Conservation (phyloP, 1,140 invertebrate species). For the Drosophila murphyi region DNA sequence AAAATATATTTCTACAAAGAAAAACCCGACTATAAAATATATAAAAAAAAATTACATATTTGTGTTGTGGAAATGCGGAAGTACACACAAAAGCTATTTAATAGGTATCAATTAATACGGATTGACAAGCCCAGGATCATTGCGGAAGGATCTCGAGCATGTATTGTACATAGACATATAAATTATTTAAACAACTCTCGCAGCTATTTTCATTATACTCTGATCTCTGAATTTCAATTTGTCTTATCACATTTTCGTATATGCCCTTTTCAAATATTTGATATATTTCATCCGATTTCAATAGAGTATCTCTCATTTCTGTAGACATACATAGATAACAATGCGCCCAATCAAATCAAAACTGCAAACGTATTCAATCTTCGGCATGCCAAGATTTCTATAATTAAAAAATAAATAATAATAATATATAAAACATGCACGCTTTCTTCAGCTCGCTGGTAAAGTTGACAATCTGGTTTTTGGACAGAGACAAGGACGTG, state of each 20-base stretch:
- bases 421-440: background rate
- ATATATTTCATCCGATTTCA: too few relatives aligned
- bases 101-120: background rate
- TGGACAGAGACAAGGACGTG: too few relatives aligned
- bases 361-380: background rate
- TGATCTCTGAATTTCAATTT: background rate
- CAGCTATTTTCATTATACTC: slow-evolving; percentile 15
- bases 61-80: background rate
- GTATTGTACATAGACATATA: background rate
- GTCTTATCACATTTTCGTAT: slow-evolving; percentile 20
- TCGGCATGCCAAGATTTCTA: slow-evolving; percentile 3
- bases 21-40: slow-evolving; percentile 2
- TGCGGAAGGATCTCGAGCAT: background rate
- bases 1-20: background rate
- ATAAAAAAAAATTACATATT: slow-evolving; percentile 3
- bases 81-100: background rate
- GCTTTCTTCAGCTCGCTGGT: background rate
- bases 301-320: too few relatives aligned
- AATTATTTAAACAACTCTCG: background rate
- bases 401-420: background rate
- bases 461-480: background rate
- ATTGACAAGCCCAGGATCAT: background rate
- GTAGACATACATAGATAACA: background rate
- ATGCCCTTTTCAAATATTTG: background rate
- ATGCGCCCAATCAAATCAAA: slow-evolving; percentile 3